Evolutionary conservation across 1,140 invertebrate species (phyloP), one percentile per base, ranked within the genome.

Genomic region (Monochamus saltuarius): DNA sequence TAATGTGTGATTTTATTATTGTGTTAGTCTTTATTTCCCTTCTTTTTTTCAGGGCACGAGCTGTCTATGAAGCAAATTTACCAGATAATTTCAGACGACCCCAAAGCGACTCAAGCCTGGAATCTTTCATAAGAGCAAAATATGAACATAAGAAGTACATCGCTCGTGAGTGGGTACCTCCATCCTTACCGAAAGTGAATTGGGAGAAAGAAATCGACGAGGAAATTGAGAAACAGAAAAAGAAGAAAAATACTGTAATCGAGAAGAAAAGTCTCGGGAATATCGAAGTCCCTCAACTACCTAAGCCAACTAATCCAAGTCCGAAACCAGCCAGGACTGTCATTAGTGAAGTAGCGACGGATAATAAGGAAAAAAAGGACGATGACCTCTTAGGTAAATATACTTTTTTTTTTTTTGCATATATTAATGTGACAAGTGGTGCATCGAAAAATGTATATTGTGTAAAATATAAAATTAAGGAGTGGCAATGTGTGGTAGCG

Each of bases 71-170:
- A 82, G 95, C 96, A 1, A 96, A 97, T 79, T 78, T 99, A 46
- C 95, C 95, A 0, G 96, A 99, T 75, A 91, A 88, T 69, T 98
- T 97, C 75, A 59, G 70, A 54, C 54, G 97, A 66, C 96, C 97
- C 8, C 95, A 98, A 77, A 95, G 90, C 57, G 96, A 99, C 75
- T 90, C 91, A 50, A 88, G 92, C 11, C 80, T 99, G 29, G 96
- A 99, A 78, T 87, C 87, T 46, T 99, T 99, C 77, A 95, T 99
- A 64, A 83, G 96, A 51, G 92, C 94, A 39, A 99, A 99, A 81
- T 99, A 99, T 79, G 97, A 99, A 77, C 90, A 95, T 69, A 98
- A 97, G 80, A 98, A 97, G 74, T 99, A 98, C 76, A 93, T 98
- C 70, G 96, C 95, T 17, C 87, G 90, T 68, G 95, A 98, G 80